A percentile compares a stretch with the other conserved stretches of the same genome.
These are phyloP conservation scores for Labeo calbasu DNA, from an alignment of 2,797 vertebrate genomes.

Conservation along the genomic window DNA sequence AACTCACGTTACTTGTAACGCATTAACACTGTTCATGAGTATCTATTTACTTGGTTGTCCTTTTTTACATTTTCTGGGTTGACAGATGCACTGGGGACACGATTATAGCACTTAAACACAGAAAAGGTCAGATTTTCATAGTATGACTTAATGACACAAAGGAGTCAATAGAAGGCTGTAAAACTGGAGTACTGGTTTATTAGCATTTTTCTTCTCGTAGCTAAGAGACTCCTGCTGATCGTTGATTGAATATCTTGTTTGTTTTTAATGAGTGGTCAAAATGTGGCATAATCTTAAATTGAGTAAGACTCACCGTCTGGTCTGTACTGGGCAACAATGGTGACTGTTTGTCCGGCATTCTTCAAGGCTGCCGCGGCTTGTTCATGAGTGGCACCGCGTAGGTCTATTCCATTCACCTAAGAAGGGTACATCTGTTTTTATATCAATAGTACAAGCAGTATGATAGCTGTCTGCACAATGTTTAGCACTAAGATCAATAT, in stretches of 20 bases:
- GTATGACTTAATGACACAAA: background rate
- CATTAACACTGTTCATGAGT: no score
- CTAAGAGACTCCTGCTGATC: slow-evolving; percentile 16
- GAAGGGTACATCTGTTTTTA: background rate
- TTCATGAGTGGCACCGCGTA: slow-evolving; percentile 92
- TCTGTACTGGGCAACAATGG: slow-evolving; percentile 93
- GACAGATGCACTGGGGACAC: no score
- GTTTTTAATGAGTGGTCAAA: background rate
- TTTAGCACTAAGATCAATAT: background rate
- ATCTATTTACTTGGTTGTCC: no score
- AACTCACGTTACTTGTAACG: no score
- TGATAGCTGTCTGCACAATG: background rate
- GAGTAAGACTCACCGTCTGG: slow-evolving; percentile 90
- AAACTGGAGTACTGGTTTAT: background rate
- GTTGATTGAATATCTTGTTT: background rate
- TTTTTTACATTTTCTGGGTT: no score
- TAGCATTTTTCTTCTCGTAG: background rate
- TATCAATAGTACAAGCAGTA: background rate
- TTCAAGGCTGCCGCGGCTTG: slow-evolving; percentile 95
- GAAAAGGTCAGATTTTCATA: no score
- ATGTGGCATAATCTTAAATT: background rate
- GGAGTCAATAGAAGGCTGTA: background rate
- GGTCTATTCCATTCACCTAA: slow-evolving; percentile 94
- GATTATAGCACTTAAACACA: no score
- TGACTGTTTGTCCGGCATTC: slow-evolving; percentile 93